Conservation (phyloP, 2,113 vertebrate genomes). For the Pogonocichla stellata region DNA sequence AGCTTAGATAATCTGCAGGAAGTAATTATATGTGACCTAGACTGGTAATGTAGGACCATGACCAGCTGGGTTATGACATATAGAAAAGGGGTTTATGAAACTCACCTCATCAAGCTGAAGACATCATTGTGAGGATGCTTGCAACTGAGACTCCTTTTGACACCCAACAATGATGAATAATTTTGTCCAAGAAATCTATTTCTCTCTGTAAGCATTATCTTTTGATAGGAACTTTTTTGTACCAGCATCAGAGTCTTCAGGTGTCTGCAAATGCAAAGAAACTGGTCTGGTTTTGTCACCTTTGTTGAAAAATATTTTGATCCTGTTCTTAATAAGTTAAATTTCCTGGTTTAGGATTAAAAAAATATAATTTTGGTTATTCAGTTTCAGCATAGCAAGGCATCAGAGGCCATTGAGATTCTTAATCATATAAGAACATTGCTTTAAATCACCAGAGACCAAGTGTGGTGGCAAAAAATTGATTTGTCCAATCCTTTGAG, state of each 20-base stretch:
- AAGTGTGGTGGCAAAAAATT: not conserved
- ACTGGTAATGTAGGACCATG: not conserved
- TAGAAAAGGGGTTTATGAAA: not conserved
- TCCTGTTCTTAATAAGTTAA: not conserved
- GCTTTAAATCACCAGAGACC: not conserved
- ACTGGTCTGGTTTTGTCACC: not conserved
- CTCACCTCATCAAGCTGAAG: not conserved
- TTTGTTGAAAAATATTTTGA: not conserved
- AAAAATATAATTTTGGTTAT: not conserved
- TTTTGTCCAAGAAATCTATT: not conserved
- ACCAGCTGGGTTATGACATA: not conserved
- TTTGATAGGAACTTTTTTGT: not conserved
- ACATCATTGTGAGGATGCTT: not conserved
- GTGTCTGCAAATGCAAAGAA: not conserved
- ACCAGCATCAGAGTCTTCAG: not conserved
- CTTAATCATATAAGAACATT: not conserved
- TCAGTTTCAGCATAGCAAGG: not conserved
- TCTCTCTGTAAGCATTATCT: not conserved
- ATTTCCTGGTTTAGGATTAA: not conserved
- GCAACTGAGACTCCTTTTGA: not conserved
- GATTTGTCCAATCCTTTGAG: not conserved
- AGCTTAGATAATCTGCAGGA: not conserved
- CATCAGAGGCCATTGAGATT: not conserved
- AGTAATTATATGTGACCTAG: not conserved
- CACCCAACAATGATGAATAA: accelerated